Percentiles rank a stretch among this genome's conserved stretches.
Evolutionary conservation across 2,888 invertebrate genomes (phyloP).

Genomic region (Drosophila prolongata): DNA sequence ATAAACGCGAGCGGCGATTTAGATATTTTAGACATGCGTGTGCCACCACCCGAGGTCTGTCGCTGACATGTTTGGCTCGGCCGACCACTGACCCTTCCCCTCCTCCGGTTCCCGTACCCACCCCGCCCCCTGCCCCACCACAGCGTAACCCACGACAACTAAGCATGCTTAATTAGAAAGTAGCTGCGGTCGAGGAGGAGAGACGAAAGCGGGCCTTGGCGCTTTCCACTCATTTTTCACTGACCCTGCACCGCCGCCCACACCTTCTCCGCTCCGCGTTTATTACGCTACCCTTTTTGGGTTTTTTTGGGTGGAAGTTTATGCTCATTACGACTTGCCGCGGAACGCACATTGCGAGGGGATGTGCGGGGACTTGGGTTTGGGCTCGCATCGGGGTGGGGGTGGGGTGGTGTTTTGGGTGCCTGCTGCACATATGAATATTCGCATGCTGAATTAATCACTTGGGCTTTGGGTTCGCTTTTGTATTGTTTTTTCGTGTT

Average conservation of each 20-base stretch:
- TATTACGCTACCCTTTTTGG: slow-evolving; percentile 3
- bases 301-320: slow-evolving; percentile 41
- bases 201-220: slow-evolving; percentile 3
- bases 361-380: background rate
- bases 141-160: slow-evolving; percentile 58
- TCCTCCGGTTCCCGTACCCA: slow-evolving; percentile 10
- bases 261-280: background rate
- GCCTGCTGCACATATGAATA: slow-evolving; percentile 62
- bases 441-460: slow-evolving; percentile 77
- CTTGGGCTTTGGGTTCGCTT: slow-evolving; percentile 63
- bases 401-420: background rate
- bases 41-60: slow-evolving; percentile 46
- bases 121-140: background rate
- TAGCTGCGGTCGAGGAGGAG: slow-evolving; percentile 62
- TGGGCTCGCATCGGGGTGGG: background rate
- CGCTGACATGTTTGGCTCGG: slow-evolving; percentile 56
- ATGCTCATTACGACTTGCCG: slow-evolving; percentile 54
- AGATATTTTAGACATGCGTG: slow-evolving; percentile 79
- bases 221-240: slow-evolving; percentile 68
- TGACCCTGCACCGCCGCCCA: slow-evolving; percentile 41
- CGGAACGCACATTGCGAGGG: slow-evolving; percentile 1
- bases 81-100: slow-evolving; percentile 11
- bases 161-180: slow-evolving; percentile 82
- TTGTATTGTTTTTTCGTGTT: slow-evolving; percentile 17
- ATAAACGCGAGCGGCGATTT: slow-evolving; percentile 69